phyloP scores from a whole-genome alignment of 2,888 invertebrate species.

The Parochlus steinenii region DNA sequence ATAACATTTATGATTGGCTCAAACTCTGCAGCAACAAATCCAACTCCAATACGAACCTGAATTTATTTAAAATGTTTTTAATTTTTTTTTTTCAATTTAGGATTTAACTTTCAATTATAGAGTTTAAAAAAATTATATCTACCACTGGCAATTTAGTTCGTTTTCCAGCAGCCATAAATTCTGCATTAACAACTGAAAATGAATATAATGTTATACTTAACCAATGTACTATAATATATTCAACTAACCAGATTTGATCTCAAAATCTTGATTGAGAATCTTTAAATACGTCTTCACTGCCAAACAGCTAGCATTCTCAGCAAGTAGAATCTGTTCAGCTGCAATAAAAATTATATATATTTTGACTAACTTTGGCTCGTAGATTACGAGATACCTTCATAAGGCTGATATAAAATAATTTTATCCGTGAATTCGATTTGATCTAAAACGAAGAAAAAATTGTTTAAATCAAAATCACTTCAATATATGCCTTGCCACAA shows the following conservation, averaged over 20 bases:
- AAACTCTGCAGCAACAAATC: slow-evolving; percentile 75
- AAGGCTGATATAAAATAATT: slow-evolving; percentile 9
- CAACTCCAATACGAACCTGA: slow-evolving; percentile 80
- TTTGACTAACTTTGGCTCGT: too few relatives aligned
- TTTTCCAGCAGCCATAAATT: slow-evolving; percentile 86
- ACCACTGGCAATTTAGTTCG: slow-evolving; percentile 64
- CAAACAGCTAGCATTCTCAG: slow-evolving; percentile 86
- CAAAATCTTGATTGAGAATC: slow-evolving; percentile 21
- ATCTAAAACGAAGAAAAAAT: not conserved
- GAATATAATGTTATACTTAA: not conserved
- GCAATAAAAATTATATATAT: too few relatives aligned
- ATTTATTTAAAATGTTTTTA: too few relatives aligned
- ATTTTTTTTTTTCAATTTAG: too few relatives aligned
- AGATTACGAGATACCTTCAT: too few relatives aligned
- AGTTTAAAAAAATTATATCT: too few relatives aligned
- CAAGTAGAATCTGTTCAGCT: slow-evolving; percentile 82
- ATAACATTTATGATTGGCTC: slow-evolving; percentile 84
- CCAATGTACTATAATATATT: not conserved
- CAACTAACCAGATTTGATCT: not conserved
- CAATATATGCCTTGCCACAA: too few relatives aligned
- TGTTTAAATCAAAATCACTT: too few relatives aligned
- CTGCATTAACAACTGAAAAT: slow-evolving; percentile 81
- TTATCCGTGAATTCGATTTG: slow-evolving; percentile 5
- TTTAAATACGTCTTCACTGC: slow-evolving; percentile 85
- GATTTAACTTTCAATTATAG: too few relatives aligned